Base-by-base conservation (phyloP, 1,140 invertebrate genomes). In the Euwallacea fornicatus region DNA sequence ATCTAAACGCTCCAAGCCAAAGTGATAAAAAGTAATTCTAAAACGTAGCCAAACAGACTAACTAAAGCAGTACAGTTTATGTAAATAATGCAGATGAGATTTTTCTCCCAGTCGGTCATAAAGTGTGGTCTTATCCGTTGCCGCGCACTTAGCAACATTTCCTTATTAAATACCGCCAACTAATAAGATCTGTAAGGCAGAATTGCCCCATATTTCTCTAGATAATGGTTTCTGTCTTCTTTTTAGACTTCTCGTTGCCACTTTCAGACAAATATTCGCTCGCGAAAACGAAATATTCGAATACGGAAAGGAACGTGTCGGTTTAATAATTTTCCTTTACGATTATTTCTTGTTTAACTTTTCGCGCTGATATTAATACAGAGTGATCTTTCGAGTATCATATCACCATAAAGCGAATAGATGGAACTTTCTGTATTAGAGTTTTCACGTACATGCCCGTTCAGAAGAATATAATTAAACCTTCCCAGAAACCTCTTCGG, bases 1-100 rank as follows among this genome's bases (percentile, higher is more conserved):
- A 50, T 50, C 46, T 50, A 11, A 50, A 50, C 13, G 46, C 46
- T 50, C 9, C 46, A 50, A 50, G 46, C 46, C 46, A 56, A 56
- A 56, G 42, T 66, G 10, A 66, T 55, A 53, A 66, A 59, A 50
- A 68, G 58, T 68, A 68, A 68, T 68, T 68, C 56, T 41, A 13
- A 68, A 68, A 59, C 66, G 46, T 50, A 68, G 66, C 66, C 13
- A 68, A 68, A 60, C 16, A 68, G 42, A 47, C 66, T 60, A 68
- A 43, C 67, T 42, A n/a, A 33, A 74, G 74, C 74, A 73, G 73
- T 75, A 75, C 76, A 79, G 76, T 80, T 80, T 80, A 80, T 79
- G 78, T 76, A 80, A 80, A 80, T 79, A 78, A 78, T 78, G 77
- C 78, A 80, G 78, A 80, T 80, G 78, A 79, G 78, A 79, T 78